Conservation (phyloP, 2,888 invertebrate species). For the Hypomecis atomaria region DNA sequence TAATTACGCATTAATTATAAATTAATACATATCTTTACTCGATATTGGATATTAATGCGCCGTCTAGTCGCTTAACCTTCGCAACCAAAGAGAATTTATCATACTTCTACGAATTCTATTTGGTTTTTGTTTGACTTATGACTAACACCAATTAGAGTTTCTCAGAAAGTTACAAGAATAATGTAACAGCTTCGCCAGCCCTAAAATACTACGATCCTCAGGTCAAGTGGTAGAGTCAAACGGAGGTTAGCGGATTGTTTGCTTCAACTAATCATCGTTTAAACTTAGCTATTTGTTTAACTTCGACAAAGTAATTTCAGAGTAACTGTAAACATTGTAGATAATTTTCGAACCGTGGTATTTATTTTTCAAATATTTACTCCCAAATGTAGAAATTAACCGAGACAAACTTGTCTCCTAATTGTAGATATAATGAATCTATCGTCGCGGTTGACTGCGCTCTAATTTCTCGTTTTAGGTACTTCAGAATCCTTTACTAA, state of each 20-base stretch:
- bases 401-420: slow-evolving; percentile 3
- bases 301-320: slow-evolving; percentile 56
- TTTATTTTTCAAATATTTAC: slow-evolving; percentile 10
- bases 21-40: too few species aligned
- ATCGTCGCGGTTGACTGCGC: background rate
- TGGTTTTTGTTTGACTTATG: background rate
- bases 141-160: background rate
- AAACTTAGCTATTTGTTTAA: slow-evolving; percentile 62
- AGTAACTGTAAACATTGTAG: slow-evolving; percentile 54
- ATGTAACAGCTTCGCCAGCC: slow-evolving; percentile 41
- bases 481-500: background rate
- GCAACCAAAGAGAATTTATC: too few species aligned
- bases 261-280: slow-evolving; percentile 62
- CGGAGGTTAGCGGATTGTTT: slow-evolving; percentile 66
- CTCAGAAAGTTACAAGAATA: background rate
- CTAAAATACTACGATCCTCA: slow-evolving; percentile 40
- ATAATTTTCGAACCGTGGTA: slow-evolving; percentile 7
- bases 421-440: background rate
- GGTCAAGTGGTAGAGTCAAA: slow-evolving; percentile 56
- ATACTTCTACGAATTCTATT: too few species aligned
- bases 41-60: too few species aligned
- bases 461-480: slow-evolving; percentile 1
- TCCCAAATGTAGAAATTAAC: slow-evolving; percentile 3
- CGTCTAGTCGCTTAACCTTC: too few species aligned
- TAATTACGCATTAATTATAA: too few species aligned